Base-by-base conservation (phyloP, 1,140 invertebrate species). In the Spodoptera frugiperda region DNA sequence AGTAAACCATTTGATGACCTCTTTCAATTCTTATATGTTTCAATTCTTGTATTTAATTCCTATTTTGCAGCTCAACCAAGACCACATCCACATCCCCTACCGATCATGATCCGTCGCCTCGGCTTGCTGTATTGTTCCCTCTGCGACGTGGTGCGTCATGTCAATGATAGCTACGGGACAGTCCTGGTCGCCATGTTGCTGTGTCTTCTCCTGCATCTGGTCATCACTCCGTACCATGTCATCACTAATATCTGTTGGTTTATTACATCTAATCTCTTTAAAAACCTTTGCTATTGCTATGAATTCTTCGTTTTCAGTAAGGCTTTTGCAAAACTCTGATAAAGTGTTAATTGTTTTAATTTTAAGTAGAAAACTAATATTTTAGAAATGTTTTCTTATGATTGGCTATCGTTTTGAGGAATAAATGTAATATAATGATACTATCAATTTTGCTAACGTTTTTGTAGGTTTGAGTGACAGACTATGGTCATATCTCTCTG, bases 191-290 rank as follows among this genome's bases (percentile, higher is more conserved):
- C 83, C 0, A 73, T 82, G 4, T 54, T 87, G 1, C 55, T 63
- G 4, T 77, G 79, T 1, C 82, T 82, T 9, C 81, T 87, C 8
- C 51, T 88, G 3, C 79, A 87, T 25, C 71, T 87, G 9, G 73
- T 87, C 17, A 72, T 85, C 6, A 84, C 84, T 0, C 84, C 84
- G 0, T 86, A 87, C 73, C 82, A 84, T 57, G 68, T 86, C 11
- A 78, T 87, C 10, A 76, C 49, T 10, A 30, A 51, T 39, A 15
- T 85, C 9, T 76, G 85, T 87, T 67, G 21, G 82, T 67, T 67
- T 1, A 67, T 1, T 65, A n/a, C 12, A 3, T 44, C 48, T 17
- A 14, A 21, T 5, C 5, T 8, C 11, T 21, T 48, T 21, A 11
- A 8, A 2, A 39, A 8, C 1, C 25, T 39, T n/a, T 15, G 6